A percentile compares a stretch with the other conserved stretches of the same genome.
These are phyloP conservation scores for Cinclus cinclus DNA, from an alignment of 2,113 vertebrate species.

Conservation along the genomic window DNA sequence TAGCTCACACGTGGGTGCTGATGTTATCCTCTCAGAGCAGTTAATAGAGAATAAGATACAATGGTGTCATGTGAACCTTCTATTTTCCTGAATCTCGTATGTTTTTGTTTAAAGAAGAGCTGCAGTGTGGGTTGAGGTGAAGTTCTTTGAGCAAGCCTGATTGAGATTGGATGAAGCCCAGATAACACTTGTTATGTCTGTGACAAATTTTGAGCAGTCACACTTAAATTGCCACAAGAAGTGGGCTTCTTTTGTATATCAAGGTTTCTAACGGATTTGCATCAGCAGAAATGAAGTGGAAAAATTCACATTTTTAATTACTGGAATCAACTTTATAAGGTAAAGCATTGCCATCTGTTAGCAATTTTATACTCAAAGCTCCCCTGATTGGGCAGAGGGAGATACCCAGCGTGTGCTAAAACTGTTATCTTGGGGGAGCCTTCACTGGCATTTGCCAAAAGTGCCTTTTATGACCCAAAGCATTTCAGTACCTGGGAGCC, in stretches of 20 bases:
- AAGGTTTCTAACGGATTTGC: not conserved
- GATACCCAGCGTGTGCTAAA: not conserved
- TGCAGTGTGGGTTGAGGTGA: not conserved
- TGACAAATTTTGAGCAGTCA: not conserved
- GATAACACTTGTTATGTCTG: not conserved
- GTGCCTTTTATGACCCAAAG: not conserved
- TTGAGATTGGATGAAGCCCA: not conserved
- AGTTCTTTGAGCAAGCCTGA: not conserved
- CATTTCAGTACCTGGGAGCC: not conserved
- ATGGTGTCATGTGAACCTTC: not conserved
- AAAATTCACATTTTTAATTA: not conserved
- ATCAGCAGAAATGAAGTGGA: not conserved
- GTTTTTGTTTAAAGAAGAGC: not conserved
- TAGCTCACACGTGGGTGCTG: not conserved
- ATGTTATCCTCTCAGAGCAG: not conserved
- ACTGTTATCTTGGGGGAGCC: not conserved
- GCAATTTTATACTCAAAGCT: not conserved
- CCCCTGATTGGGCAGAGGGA: not conserved
- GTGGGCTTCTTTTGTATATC: not conserved
- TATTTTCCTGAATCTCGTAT: not conserved
- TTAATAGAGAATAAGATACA: not conserved
- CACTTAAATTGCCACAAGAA: not conserved
- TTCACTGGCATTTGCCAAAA: not conserved
- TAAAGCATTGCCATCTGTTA: conserved; percentile 10
- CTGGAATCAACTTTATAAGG: not conserved